Base-by-base conservation (phyloP, 2,888 invertebrate species). In the Synanthedon myopaeformis region DNA sequence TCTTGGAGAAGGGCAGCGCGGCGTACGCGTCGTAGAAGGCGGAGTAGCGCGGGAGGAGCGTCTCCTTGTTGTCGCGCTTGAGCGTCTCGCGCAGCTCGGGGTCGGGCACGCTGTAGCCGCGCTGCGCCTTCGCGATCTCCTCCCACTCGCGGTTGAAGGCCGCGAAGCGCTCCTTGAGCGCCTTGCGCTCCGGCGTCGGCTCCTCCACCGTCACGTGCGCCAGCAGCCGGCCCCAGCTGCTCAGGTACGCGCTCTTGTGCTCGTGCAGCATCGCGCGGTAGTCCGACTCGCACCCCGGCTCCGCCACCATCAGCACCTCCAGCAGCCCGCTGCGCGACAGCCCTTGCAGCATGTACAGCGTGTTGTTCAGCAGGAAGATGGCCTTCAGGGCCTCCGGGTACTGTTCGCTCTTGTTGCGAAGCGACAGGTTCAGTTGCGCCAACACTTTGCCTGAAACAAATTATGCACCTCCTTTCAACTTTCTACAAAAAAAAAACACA, bases 91-190 rank as follows among this genome's bases (percentile, higher is more conserved):
- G 89, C 53, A 98, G 87, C 68, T 97, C 96, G 0, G 93, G 90
- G 86, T 98, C 98, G 0, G 98, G 98, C 67, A 98, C 95, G 52
- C 96, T 95, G 86, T 97, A 98, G 42, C 93, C 92, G 57, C 96
- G 91, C 85, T 98, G 98, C 41, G 91, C 90, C 62, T 93, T 92
- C 2, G 92, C 91, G 12, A 94, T 91, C 66, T 98, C 97, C 70
- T 98, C 98, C 74, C 98, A 92, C 80, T 98, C 98, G 74, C 96
- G 96, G 80, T 98, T 98, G 80, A 98, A 98, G 52, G 94, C 96
- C 57, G 95, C 91, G 82, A 96, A 96, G 68, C 94, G 93, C 72
- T 97, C 97, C 80, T 97, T 97, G 49, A 97, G 90, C 53, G 92
- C 89, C 66, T 94, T 94, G 49, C 94, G 88, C 72, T 97, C 96